These are phyloP conservation scores for Brachyalestes nurse DNA, from an alignment of 2,797 vertebrate genomes.

Conservation along the genomic window DNA sequence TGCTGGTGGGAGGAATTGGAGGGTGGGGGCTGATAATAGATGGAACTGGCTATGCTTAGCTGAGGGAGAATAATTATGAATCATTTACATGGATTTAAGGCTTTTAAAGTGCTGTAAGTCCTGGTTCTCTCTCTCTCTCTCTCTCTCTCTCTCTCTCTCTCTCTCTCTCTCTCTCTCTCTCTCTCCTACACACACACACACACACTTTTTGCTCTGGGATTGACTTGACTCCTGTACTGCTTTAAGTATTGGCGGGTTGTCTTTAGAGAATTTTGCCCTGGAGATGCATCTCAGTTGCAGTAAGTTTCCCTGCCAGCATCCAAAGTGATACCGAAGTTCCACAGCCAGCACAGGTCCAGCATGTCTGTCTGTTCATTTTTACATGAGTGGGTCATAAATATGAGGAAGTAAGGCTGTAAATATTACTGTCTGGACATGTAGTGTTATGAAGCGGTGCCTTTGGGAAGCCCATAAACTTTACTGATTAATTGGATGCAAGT, in stretches of 20 bases:
- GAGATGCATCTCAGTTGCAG: constrained; percentile 9
- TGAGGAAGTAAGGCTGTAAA: not conserved
- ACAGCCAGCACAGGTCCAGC: not conserved
- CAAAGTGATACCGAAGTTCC: not conserved
- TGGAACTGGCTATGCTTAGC: not conserved
- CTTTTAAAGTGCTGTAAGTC: not conserved
- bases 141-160: not conserved
- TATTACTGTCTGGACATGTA: not conserved
- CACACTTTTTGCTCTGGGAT: not conserved
- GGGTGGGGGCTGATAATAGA: not conserved
- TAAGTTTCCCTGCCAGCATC: not conserved
- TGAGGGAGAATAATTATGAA: constrained; percentile 20
- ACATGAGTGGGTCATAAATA: not conserved
- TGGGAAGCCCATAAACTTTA: not conserved
- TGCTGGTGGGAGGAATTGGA: not conserved
- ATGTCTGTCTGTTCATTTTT: not conserved
- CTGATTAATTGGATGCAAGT: not conserved
- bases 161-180: constrained; percentile 3
- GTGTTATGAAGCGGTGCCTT: not conserved
- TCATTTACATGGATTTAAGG: constrained; percentile 1
- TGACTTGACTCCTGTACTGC: constrained; percentile 9
- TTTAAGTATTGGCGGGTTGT: constrained; percentile 26
- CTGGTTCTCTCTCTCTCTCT: not conserved
- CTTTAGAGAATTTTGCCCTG: constrained; percentile 13
- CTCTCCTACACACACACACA: not conserved